phyloP scores from a whole-genome alignment of 1,140 invertebrate species.

The Sminthurides bifidus region DNA sequence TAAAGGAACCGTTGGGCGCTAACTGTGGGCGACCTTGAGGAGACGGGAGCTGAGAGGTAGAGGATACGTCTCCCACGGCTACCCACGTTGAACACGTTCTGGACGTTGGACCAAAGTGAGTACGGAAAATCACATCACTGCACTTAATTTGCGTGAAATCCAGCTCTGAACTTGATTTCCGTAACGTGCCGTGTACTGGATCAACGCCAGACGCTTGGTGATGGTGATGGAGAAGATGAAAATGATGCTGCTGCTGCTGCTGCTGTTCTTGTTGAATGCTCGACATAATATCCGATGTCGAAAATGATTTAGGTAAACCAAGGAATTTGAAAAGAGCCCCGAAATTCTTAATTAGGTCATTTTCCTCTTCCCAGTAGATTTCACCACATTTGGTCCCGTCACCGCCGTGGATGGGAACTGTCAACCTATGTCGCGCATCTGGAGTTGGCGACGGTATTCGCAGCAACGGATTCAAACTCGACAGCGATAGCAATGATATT shows the following conservation, averaged over 20 bases:
- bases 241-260: conserved; percentile 21
- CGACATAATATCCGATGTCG: conserved; percentile 56
- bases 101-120: conserved; percentile 54
- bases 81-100: conserved; percentile 78
- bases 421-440: conserved; percentile 34
- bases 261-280: conserved; percentile 4
- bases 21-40: conserved; percentile 48
- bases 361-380: conserved; percentile 47
- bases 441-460: conserved; percentile 56
- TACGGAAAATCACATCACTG: conserved; percentile 45
- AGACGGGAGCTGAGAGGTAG: conserved; percentile 57
- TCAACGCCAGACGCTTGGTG: conserved; percentile 8
- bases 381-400: conserved; percentile 14
- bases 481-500: conserved; percentile 63
- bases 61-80: conserved; percentile 58
- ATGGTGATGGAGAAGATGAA: too few relatives aligned
- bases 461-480: conserved; percentile 57
- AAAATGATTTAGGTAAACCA: conserved; percentile 67
- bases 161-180: conserved; percentile 48
- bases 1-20: conserved; percentile 39
- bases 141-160: conserved; percentile 36
- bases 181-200: conserved; percentile 41
- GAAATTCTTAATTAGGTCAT: conserved; percentile 62
- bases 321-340: conserved; percentile 62
- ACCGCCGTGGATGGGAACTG: conserved; percentile 33